Evolutionary conservation across 2,888 invertebrate species (phyloP).

Genomic region (Tethea ocularis): DNA sequence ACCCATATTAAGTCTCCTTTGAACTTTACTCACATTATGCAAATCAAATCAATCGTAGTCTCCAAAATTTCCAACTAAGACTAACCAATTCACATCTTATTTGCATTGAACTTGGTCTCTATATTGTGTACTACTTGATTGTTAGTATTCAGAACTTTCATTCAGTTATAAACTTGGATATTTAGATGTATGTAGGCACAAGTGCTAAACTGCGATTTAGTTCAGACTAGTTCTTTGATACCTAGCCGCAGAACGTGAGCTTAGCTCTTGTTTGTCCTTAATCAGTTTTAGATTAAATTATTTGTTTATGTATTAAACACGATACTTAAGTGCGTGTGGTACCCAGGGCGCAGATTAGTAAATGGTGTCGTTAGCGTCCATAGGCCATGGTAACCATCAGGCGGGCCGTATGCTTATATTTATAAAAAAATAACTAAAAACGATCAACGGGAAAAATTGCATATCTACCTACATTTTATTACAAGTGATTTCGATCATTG

Average conservation of each 20-base stretch:
- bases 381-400: too few species aligned
- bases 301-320: background rate
- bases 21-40: background rate
- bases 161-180: conserved; percentile 29
- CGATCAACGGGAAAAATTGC: too few species aligned
- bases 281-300: conserved; percentile 32
- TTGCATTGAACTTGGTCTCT: conserved; percentile 24
- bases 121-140: conserved; percentile 17
- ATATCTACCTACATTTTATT: too few species aligned
- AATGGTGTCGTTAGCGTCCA: too few species aligned
- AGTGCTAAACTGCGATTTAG: conserved; percentile 42
- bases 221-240: conserved; percentile 33
- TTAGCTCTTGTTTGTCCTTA: conserved; percentile 30
- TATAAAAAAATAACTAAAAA: too few species aligned
- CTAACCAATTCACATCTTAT: conserved; percentile 22
- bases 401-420: too few species aligned
- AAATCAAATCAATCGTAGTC: conserved; percentile 20
- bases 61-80: conserved; percentile 22
- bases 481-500: too few species aligned
- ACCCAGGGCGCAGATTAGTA: too few species aligned
- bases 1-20: background rate
- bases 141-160: conserved; percentile 21
- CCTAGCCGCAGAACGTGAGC: conserved; percentile 38
- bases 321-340: too few species aligned
- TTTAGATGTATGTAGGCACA: conserved; percentile 29